Evolutionary conservation across 2,888 invertebrate genomes (phyloP).

Genomic region (Microchrysa polita): DNA sequence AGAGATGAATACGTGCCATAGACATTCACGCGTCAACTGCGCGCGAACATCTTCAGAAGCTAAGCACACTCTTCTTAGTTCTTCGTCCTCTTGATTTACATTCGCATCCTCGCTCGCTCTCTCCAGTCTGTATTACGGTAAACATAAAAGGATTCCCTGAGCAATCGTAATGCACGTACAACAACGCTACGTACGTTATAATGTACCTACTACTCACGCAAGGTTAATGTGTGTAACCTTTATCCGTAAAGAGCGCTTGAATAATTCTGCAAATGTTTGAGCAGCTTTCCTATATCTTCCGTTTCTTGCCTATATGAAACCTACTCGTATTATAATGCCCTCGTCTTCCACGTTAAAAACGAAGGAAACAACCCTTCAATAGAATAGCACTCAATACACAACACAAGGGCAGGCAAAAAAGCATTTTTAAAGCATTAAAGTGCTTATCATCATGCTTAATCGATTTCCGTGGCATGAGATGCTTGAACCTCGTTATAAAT

Average conservation of each 20-base stretch:
- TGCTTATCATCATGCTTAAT: conserved; percentile 29
- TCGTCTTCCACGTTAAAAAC: no score
- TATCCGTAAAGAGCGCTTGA: conserved; percentile 26
- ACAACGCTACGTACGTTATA: no score
- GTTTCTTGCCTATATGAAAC: no score
- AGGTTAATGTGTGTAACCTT: conserved; percentile 32
- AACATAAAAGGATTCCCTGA: not conserved
- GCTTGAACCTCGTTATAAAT: no score
- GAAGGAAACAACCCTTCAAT: no score
- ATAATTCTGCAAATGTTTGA: conserved; percentile 32
- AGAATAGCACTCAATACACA: no score
- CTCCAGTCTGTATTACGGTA: not conserved
- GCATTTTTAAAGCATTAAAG: conserved; percentile 2
- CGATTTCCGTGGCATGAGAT: conserved; percentile 13
- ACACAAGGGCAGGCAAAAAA: not conserved
- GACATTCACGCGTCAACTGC: no score
- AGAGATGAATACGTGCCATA: no score
- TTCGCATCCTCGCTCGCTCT: not conserved
- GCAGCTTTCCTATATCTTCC: not conserved
- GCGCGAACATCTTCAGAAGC: no score
- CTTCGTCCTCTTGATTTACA: not conserved
- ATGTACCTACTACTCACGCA: no score
- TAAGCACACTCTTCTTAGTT: not conserved
- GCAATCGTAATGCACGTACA: not conserved
- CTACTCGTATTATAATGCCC: no score